Percentiles rank a stretch among this genome's conserved stretches.
phyloP scores from a whole-genome alignment of 2,888 invertebrate species.

The Drosophila merina region DNA sequence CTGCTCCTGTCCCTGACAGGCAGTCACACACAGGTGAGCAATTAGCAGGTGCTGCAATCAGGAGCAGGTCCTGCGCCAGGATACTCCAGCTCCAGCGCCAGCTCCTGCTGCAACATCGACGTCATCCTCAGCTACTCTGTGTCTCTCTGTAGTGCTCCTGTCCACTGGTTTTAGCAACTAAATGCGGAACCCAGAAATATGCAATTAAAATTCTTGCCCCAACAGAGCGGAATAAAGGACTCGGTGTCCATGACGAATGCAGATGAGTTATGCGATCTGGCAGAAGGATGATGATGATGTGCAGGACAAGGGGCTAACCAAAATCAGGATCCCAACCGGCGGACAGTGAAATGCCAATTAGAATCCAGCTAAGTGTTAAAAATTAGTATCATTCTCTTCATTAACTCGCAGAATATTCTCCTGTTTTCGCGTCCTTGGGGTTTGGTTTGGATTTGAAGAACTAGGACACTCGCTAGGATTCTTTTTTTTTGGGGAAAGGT shows the following conservation, averaged over 20 bases:
- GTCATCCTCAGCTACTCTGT: not conserved
- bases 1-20: conserved; percentile 1
- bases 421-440: not conserved
- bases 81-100: not conserved
- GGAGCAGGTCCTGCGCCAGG: not conserved
- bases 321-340: not conserved
- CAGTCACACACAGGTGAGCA: conserved; percentile 16
- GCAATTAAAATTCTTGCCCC: conserved; percentile 37
- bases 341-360: not conserved
- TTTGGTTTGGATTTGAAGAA: not conserved
- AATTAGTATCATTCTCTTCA: not conserved
- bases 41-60: conserved; percentile 39
- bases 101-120: not conserved
- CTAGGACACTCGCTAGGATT: not conserved
- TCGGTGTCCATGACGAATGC: not conserved
- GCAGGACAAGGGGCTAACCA: not conserved
- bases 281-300: not conserved
- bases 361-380: not conserved
- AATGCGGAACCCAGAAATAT: conserved; percentile 8
- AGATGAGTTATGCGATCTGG: not conserved
- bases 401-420: not conserved
- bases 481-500: not conserved
- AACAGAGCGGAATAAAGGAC: not conserved
- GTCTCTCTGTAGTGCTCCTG: not conserved
- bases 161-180: conserved; percentile 2